phyloP scores from a whole-genome alignment of 2,888 invertebrate species.

The Phasia obesa region DNA sequence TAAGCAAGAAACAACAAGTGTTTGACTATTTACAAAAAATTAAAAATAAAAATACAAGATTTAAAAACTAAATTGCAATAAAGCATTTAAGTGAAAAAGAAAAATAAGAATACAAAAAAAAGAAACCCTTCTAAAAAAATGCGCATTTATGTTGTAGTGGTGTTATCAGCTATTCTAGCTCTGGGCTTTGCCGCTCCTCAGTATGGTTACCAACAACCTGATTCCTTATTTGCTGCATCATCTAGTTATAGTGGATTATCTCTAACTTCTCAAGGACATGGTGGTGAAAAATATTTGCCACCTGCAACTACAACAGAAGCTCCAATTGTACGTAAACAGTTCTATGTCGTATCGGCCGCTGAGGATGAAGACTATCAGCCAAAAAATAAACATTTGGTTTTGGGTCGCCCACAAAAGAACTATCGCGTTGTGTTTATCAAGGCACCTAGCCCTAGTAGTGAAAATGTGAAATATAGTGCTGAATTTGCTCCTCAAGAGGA shows the following conservation, averaged over 20 bases:
- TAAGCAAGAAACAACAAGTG: constrained; percentile 65
- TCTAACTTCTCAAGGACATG: constrained; percentile 48
- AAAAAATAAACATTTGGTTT: constrained; percentile 76
- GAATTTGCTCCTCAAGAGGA: constrained; percentile 81
- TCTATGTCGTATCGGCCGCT: constrained; percentile 80
- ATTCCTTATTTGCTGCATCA: constrained; percentile 62
- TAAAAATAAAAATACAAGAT: not conserved
- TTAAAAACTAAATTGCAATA: constrained; percentile 4
- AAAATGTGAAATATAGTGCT: constrained; percentile 76
- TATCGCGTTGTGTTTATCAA: constrained; percentile 82
- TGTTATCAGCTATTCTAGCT: constrained; percentile 71
- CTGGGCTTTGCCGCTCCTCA: constrained; percentile 72
- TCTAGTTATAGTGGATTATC: constrained; percentile 62
- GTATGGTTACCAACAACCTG: constrained; percentile 57
- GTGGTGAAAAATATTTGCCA: constrained; percentile 78
- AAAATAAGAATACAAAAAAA: not conserved
- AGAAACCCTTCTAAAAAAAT: constrained; percentile 65
- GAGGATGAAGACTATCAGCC: constrained; percentile 77
- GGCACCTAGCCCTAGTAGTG: constrained; percentile 76
- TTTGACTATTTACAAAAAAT: not conserved
- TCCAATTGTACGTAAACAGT: constrained; percentile 80
- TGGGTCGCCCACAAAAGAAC: constrained; percentile 79
- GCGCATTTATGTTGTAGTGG: constrained; percentile 68
- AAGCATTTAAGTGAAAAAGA: constrained; percentile 7
- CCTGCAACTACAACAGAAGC: constrained; percentile 72